Conservation (phyloP, 2,888 invertebrate genomes). For the Sinentomon sp. region DNA sequence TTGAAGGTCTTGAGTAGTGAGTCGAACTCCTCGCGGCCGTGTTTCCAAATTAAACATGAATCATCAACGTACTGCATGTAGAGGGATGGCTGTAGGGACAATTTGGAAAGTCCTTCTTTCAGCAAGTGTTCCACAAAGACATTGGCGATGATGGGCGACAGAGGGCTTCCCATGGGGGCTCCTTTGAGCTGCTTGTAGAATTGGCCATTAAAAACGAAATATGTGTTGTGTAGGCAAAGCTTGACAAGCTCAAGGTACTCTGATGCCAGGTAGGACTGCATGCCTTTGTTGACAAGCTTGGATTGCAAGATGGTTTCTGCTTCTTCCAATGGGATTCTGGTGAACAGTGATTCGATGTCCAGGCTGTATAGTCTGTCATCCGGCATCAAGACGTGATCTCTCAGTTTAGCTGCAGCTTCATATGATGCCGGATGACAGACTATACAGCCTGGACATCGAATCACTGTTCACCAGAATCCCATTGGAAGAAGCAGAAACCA, state of each 20-base stretch:
- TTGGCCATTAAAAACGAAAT: slow-evolving; percentile 7
- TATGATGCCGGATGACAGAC: no score
- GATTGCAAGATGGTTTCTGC: slow-evolving; percentile 3
- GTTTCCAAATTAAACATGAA: slow-evolving; percentile 13
- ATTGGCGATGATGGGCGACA: slow-evolving; percentile 12
- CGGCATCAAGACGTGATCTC: no score
- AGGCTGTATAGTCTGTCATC: no score
- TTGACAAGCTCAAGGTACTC: slow-evolving; percentile 3
- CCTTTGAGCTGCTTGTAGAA: slow-evolving; percentile 11
- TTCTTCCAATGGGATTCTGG: slow-evolving; percentile 11
- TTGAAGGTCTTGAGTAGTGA: slow-evolving; percentile 12
- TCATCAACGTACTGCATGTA: slow-evolving; percentile 15
- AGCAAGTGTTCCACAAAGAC: slow-evolving; percentile 22
- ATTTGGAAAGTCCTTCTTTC: slow-evolving; percentile 7
- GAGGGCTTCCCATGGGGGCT: slow-evolving; percentile 13
- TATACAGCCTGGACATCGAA: no score
- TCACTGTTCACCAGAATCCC: slow-evolving; percentile 13
- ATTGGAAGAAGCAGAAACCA: slow-evolving; percentile 3
- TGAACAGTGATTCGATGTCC: slow-evolving; percentile 12
- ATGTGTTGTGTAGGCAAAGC: slow-evolving; percentile 1
- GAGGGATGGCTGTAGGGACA: slow-evolving; percentile 6
- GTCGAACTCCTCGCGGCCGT: slow-evolving; percentile 11
- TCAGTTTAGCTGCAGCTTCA: no score
- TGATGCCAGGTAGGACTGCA: no score
- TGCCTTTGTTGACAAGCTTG: neutral